A percentile compares a stretch with the other conserved stretches of the same genome.
Conservation (phyloP, 2,797 vertebrate genomes). For the Heliangelus exortis region DNA sequence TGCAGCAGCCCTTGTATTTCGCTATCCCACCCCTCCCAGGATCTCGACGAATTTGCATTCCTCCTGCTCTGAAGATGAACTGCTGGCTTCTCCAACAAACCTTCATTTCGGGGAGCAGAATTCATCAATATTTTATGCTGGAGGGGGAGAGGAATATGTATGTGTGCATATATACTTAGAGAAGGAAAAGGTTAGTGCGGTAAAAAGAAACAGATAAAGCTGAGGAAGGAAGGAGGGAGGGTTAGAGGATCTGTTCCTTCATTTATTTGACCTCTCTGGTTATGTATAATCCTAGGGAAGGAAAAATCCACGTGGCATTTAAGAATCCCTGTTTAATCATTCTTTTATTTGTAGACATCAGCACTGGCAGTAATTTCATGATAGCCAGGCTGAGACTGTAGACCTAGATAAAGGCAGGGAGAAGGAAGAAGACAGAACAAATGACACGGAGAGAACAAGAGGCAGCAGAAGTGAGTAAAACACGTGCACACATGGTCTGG, state of each 20-base stretch:
- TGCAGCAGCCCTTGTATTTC: background rate
- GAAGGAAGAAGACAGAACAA: background rate
- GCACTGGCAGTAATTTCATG: slow-evolving; percentile 17
- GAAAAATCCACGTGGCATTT: slow-evolving; percentile 38
- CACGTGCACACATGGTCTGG: background rate
- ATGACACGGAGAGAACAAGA: background rate
- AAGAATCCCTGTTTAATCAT: slow-evolving; percentile 63
- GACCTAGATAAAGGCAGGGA: slow-evolving; percentile 3
- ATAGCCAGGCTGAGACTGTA: background rate
- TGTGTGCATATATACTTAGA: background rate
- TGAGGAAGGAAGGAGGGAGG: background rate
- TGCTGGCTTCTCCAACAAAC: slow-evolving; percentile 36
- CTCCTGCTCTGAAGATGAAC: slow-evolving; percentile 41
- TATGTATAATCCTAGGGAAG: slow-evolving; percentile 39
- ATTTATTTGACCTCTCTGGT: slow-evolving; percentile 45
- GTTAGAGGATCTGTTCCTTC: background rate
- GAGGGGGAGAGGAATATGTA: background rate
- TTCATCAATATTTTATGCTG: slow-evolving; percentile 72
- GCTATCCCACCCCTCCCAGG: slow-evolving; percentile 38
- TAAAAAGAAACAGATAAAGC: background rate
- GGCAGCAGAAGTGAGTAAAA: background rate
- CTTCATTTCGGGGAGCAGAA: slow-evolving; percentile 54
- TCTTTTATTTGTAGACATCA: slow-evolving; percentile 58
- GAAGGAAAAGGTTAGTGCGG: background rate
- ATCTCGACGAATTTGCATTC: slow-evolving; percentile 57